Conservation (phyloP, 1,140 invertebrate species). For the Pogonomyrmex barbatus region DNA sequence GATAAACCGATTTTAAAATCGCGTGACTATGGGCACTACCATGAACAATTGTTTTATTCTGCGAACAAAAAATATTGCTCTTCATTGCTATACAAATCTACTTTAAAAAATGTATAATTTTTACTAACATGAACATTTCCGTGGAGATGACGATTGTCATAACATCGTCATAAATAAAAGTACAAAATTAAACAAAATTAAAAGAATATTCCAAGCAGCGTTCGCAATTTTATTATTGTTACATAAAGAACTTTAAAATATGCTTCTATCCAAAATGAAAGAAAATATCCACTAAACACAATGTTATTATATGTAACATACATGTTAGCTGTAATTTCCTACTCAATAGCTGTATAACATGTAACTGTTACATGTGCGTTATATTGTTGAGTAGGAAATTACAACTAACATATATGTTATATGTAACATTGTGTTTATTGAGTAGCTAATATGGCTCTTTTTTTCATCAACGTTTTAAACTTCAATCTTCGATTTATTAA, state of each 20-base stretch:
- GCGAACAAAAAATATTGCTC: background rate
- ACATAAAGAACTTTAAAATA: background rate
- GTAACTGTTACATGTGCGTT: too few relatives aligned
- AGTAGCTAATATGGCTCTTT: background rate
- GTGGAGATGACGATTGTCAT: background rate
- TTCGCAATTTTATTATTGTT: background rate
- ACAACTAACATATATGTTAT: too few relatives aligned
- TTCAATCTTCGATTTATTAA: background rate
- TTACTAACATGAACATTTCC: background rate
- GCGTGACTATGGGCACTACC: background rate
- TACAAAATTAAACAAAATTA: background rate
- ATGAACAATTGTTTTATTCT: slow-evolving; percentile 16
- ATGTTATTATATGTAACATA: too few relatives aligned
- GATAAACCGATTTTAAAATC: slow-evolving; percentile 26
- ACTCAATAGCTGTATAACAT: too few relatives aligned
- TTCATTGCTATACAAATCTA: background rate
- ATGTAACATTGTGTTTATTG: too few relatives aligned
- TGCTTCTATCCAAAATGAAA: background rate
- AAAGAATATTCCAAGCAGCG: background rate
- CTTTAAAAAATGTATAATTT: background rate
- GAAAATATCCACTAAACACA: background rate
- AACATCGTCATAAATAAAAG: background rate
- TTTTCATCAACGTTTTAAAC: background rate
- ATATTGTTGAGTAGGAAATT: too few relatives aligned
- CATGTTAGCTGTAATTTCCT: too few relatives aligned